Base-by-base conservation (phyloP, 2,888 invertebrate species). In the Blomia tropicalis region DNA sequence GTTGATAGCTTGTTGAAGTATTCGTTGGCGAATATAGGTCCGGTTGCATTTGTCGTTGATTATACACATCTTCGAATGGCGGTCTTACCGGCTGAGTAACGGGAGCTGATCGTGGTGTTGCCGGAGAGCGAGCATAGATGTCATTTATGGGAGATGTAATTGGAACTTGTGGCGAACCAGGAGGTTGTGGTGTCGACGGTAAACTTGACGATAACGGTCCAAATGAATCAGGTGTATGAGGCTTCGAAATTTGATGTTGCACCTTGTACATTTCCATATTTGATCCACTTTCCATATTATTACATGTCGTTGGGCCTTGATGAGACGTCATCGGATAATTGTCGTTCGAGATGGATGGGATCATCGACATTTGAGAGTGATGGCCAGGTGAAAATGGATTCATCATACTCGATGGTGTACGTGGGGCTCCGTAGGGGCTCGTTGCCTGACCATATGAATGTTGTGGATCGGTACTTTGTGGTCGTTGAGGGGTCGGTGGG, bases 91-190 rank as follows among this genome's bases (percentile, higher is more conserved):
- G 41, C 14, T 22, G 22, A 27, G 7, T 47, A 7, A 47, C 51
- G 5, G 51, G 51, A 22, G 51, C 51, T 36, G 73, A 66, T n/a
- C 68, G 67, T 1, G 71, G 70, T n/a, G 71, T 69, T 22, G 67
- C 67, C 0, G 71, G 70, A 27, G 69, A 68, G 43, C 70, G 70
- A 19, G 67, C 63, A 59, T 70, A 71, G 1, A 70, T 69, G 58
- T 71, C 70, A 14, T n/a, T 47, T 22, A 47, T 11, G 7, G 51
- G 51, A 7, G 51, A 47, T 14, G 51, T 14, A 11, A n/a, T 27
- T 22, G 51, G 51, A 47, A 47, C 23, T 47, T 47, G 51, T 14
- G 51, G 51, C 7, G 51, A 47, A n/a, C 51, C n/a, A 14, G 51
- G 51, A 25, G 51, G 51, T 47, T 47, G 51, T 25, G 51, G 51